These are phyloP conservation scores for Alfaro cultratus DNA, from an alignment of 2,797 vertebrate species.

Conservation along the genomic window DNA sequence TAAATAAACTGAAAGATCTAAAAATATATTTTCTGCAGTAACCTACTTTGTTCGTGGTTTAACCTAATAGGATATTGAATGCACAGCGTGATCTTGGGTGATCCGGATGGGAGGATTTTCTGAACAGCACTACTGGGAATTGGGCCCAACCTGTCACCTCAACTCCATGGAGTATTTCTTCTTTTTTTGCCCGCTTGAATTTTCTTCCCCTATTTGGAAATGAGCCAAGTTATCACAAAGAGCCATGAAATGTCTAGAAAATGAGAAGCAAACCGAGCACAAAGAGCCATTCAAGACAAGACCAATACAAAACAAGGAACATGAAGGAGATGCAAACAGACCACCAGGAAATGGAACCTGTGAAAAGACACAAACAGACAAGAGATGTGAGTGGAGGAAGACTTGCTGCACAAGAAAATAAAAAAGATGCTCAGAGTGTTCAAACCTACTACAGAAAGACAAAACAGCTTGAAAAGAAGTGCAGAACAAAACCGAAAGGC, in stretches of 20 bases:
- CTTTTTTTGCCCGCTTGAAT: constrained; percentile 16
- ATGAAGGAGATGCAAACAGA: neutral
- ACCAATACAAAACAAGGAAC: neutral
- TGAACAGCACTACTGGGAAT: neutral
- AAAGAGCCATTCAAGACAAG: neutral
- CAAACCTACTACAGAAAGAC: neutral
- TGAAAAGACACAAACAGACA: constrained; percentile 6
- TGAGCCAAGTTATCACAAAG: constrained; percentile 5
- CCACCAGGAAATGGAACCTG: constrained; percentile 3
- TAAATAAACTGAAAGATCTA: constrained; percentile 39
- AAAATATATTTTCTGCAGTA: constrained; percentile 17
- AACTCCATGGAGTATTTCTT: neutral
- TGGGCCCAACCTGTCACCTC: constrained; percentile 13
- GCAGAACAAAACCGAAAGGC: neutral
- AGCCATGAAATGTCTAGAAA: constrained; percentile 3
- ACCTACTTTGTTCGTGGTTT: constrained; percentile 9
- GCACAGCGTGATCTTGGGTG: constrained; percentile 12
- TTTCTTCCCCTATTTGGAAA: neutral
- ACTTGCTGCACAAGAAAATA: constrained; percentile 2
- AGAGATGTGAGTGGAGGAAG: neutral
- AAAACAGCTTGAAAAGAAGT: neutral
- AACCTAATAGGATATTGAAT: constrained; percentile 26
- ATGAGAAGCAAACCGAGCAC: constrained; percentile 1
- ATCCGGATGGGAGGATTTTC: constrained; percentile 11
- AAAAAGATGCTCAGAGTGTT: constrained; percentile 6